Base-by-base conservation (phyloP, 2,113 vertebrate genomes). In the Syrmaticus mikado region DNA sequence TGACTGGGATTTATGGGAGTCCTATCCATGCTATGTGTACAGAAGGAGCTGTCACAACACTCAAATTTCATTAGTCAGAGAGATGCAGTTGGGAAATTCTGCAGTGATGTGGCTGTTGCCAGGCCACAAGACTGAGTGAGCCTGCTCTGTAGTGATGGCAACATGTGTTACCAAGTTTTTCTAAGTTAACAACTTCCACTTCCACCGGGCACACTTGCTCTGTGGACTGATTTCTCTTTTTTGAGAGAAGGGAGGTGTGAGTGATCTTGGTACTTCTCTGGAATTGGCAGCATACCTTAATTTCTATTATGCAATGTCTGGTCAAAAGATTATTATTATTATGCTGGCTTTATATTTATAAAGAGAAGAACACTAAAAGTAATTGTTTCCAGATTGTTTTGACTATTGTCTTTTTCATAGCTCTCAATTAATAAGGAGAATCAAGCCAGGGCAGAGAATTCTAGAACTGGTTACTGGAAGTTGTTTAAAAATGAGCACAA, bases 401-500 rank as follows among this genome's bases (percentile, higher is more conserved):
- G 21, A 32, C 61, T 92, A 77, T 24, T 21, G 71, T 73, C 45
- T 13, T 82, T 91, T 77, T 71, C 0, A 0, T 43, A 66, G 41
- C 19, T 75, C 40, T 61, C 68, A 75, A 9, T 82, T 75, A 75
- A 76, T 66, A 80, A 71, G 4, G 8, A 92, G 73, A 92, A 83
- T 12, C 21, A 93, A 19, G 25, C 75, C 36, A 72, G 46, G 15
- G 43, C 36, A 85, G 46, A 55, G 52, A 80, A 87, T 62, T 87
- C 36, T n/a, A 77, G 40, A 87, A 81, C n/a, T 53, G 50, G 70
- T 27, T 83, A 45, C 50, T 83, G 57, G 43, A 58, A 78, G 46
- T 61, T 66, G 24, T 78, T 87, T 50, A 76, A 79, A 93, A 93
- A 94, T 65, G 25, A 96, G 61, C 15, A 60, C 14, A n/a, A 4